These are phyloP conservation scores for Desmophyllum pertusum DNA, from an alignment of 92 coral and sea anemone species.

Conservation along the genomic window DNA sequence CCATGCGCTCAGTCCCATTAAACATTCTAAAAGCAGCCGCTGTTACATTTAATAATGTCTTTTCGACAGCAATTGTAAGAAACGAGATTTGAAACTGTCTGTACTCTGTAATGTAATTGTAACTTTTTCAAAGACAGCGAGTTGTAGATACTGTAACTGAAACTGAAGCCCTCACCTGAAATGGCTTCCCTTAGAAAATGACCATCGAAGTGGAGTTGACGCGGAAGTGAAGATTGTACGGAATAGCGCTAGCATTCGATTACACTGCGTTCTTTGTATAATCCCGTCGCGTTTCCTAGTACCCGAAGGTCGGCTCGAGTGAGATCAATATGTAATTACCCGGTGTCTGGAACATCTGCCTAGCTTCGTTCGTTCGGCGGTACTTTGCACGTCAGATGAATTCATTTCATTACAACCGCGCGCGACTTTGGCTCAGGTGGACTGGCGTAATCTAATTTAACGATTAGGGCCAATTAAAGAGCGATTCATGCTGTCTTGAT, in stretches of 20 bases:
- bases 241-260: slow-evolving; percentile 8
- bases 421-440: not conserved
- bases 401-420: slow-evolving; percentile 21
- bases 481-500: slow-evolving; percentile 15
- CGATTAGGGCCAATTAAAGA: slow-evolving; percentile 46
- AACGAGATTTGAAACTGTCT: not conserved
- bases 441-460: slow-evolving; percentile 25
- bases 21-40: not conserved
- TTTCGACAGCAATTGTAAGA: slow-evolving; percentile 17
- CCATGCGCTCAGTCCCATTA: not conserved
- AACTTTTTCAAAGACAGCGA: slow-evolving; percentile 1
- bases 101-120: not conserved
- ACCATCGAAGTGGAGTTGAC: not conserved
- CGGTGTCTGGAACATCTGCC: slow-evolving; percentile 37
- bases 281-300: slow-evolving; percentile 24
- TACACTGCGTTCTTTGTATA: slow-evolving; percentile 20
- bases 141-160: not conserved
- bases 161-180: slow-evolving; percentile 3
- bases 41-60: not conserved
- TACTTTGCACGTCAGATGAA: slow-evolving; percentile 11
- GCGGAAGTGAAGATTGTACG: not conserved
- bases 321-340: slow-evolving; percentile 20
- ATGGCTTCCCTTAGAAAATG: not conserved
- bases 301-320: slow-evolving; percentile 10
- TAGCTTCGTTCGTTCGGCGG: not conserved